These are phyloP conservation scores for Pristionchus exspectatus DNA, from an alignment of 2,888 invertebrate genomes.

Conservation along the genomic window DNA sequence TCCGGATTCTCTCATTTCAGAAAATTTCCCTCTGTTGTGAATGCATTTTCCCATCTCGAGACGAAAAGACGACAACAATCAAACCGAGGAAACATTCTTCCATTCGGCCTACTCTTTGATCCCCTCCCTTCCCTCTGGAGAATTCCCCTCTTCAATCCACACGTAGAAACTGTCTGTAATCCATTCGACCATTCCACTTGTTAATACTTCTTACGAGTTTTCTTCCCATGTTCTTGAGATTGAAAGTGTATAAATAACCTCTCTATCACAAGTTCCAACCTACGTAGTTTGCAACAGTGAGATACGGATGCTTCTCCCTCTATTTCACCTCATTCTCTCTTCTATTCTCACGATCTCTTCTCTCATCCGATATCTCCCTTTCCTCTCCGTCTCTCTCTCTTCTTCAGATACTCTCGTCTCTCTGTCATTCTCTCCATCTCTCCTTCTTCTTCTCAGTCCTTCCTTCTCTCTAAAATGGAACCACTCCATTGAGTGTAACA, in stretches of 20 bases:
- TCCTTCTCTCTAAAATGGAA: slow-evolving; percentile 1
- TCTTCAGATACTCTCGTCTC: neutral
- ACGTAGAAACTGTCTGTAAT: neutral
- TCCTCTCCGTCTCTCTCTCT: slow-evolving; percentile 13
- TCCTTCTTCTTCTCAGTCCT: slow-evolving; percentile 23
- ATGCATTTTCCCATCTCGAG: slow-evolving; percentile 24
- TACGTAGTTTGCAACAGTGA: neutral
- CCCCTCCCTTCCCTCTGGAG: neutral
- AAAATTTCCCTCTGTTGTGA: neutral
- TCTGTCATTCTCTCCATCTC: slow-evolving; percentile 1
- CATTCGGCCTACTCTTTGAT: neutral
- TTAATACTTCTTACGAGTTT: neutral
- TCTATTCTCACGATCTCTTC: neutral
- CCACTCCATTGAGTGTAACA: neutral
- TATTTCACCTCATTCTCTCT: neutral
- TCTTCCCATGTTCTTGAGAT: neutral
- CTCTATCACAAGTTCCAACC: neutral
- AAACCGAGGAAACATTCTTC: neutral
- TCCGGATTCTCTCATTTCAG: neutral
- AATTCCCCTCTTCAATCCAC: neutral
- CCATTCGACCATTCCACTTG: neutral
- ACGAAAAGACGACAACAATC: slow-evolving; percentile 2
- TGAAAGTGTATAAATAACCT: neutral
- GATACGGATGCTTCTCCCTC: neutral
- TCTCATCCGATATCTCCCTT: neutral